These are phyloP conservation scores for Bicyclus anynana DNA, from an alignment of 1,140 invertebrate species.

Conservation along the genomic window DNA sequence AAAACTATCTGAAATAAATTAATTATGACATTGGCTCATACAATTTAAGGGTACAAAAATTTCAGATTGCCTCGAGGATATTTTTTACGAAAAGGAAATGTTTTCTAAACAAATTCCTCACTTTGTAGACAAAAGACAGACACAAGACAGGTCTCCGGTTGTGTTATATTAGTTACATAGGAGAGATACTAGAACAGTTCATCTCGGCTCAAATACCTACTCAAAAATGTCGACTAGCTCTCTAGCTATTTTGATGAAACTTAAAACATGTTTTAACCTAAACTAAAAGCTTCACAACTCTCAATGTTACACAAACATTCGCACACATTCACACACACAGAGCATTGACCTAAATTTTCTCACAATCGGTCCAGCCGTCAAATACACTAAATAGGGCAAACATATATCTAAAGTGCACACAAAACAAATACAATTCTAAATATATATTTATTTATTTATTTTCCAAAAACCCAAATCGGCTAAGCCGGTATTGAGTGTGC, in stretches of 20 bases:
- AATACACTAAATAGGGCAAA: conserved; percentile 24
- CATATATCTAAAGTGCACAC: conserved; percentile 18
- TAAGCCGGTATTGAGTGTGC: conserved; percentile 27
- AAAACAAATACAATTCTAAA: not conserved
- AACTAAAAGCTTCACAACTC: not conserved
- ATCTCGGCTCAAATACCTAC: no score
- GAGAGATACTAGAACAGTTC: no score
- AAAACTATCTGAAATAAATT: no score
- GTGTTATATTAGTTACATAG: no score
- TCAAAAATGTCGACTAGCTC: no score
- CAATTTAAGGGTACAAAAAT: no score
- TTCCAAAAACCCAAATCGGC: conserved; percentile 8
- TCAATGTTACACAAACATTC: not conserved
- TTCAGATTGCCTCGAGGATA: no score
- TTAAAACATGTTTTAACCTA: not conserved
- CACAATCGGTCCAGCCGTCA: conserved; percentile 20
- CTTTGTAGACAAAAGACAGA: no score
- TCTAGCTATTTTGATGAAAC: conserved; percentile 20
- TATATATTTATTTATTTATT: not conserved
- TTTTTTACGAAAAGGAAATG: no score
- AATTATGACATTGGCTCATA: no score
- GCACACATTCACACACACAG: not conserved
- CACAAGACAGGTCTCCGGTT: no score
- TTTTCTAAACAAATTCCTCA: no score
- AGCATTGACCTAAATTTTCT: conserved; percentile 9